Evolutionary conservation across 2,797 vertebrate species (phyloP), one percentile per base, ranked within the genome.

Genomic region (Falco peregrinus): DNA sequence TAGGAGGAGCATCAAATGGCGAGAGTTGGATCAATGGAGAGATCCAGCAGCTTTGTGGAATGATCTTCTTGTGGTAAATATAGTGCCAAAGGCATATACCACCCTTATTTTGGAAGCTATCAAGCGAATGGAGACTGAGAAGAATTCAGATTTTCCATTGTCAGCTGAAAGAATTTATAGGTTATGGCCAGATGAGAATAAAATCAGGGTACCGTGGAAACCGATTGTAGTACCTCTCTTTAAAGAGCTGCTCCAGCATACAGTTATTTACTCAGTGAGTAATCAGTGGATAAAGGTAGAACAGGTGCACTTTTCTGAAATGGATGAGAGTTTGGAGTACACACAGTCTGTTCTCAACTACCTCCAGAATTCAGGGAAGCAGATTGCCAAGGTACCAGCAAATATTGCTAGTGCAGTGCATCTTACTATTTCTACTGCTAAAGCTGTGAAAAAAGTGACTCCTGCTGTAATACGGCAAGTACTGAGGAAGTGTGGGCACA

Each of bases 11-110:
- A 99, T 99, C 85, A 99, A 99, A 90, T 99, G 99, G 99, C 97
- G 99, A 50, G 99, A 99, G 81, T 78, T 99, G 96, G 99, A 99
- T 98, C 99, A 99, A 47, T 99, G 99, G 99, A 98, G 99, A 96
- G 99, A 99, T 96, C 99, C 99, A 12, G 98, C 99, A 4, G 99
- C 99, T 76, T 95, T 99, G 87, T 99, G 99, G 99, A 99, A 99
- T 90, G 99, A 99, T 87, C 98, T 99, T 69, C 99, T 99, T 15
- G 98, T 99, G 68, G 95, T 98, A 70, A 99, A 98, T 19, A 96
- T 99, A 93, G 99, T 99, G 91, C 99, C 99, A 2, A 99, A 97
- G 97, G 99, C 99, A 70, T 99, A 99, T 83, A 98, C 98, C 60
- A 98, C 98, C 5, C 98, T 99, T 79, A 98, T 99, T 97, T 98